Percentiles rank a stretch among this genome's conserved stretches.
phyloP scores from a whole-genome alignment of 2,113 vertebrate species.

The Alouatta palliata region DNA sequence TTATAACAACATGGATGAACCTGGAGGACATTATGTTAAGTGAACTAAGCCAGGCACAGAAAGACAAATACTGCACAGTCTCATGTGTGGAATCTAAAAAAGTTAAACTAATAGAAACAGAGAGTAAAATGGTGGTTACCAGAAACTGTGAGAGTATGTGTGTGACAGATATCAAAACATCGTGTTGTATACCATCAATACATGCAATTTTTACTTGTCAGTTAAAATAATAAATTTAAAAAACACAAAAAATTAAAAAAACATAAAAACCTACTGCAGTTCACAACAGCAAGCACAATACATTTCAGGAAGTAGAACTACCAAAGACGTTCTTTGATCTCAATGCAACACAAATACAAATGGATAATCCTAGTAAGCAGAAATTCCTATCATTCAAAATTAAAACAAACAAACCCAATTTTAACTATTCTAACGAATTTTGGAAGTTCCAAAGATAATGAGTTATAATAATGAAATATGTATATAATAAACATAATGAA shows the following conservation, averaged over 20 bases:
- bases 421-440: neutral
- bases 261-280: neutral
- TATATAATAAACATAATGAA: neutral
- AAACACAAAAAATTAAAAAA: neutral
- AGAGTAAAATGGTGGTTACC: neutral
- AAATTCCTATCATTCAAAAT: neutral
- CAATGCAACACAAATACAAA: neutral
- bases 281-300: neutral
- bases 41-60: neutral
- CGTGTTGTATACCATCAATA: neutral
- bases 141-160: accelerated
- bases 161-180: neutral
- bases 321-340: neutral
- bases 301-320: neutral
- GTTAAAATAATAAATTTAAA: neutral
- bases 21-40: neutral
- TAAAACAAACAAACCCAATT: neutral
- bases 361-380: neutral
- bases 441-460: neutral
- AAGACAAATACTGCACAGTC: neutral
- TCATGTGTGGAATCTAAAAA: neutral
- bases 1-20: neutral
- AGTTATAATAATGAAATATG: neutral
- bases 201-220: neutral
- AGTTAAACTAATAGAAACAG: neutral